Evolutionary conservation across 2,113 vertebrate species (phyloP).

Genomic region (Protomyctophum bolini): DNA sequence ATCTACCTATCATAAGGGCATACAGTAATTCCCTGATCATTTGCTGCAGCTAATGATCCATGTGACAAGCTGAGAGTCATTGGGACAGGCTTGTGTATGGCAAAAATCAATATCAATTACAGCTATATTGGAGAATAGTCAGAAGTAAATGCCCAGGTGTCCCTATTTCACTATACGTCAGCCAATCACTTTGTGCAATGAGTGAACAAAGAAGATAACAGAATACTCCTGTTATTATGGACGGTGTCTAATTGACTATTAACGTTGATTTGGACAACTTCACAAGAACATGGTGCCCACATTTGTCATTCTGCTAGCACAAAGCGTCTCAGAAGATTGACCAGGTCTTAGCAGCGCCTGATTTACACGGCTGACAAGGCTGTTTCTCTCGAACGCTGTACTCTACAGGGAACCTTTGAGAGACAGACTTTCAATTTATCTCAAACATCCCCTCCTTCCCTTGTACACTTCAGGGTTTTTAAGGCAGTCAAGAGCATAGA

Average conservation of each 20-base stretch:
- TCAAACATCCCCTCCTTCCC: constrained; percentile 54
- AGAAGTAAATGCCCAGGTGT: constrained; percentile 63
- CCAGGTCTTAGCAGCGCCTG: constrained; percentile 53
- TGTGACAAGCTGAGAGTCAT: constrained; percentile 66
- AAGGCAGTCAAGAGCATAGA: constrained; percentile 67
- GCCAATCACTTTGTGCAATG: constrained; percentile 51
- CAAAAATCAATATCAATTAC: constrained; percentile 80
- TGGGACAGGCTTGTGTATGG: constrained; percentile 52
- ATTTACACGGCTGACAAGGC: constrained; percentile 81
- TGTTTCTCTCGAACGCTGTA: constrained; percentile 68
- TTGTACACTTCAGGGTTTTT: constrained; percentile 60
- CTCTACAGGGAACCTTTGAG: constrained; percentile 64
- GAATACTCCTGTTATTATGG: constrained; percentile 28
- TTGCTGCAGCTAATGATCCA: constrained; percentile 60
- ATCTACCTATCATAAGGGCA: constrained; percentile 27
- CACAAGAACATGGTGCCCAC: constrained; percentile 6
- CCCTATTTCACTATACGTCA: constrained; percentile 42
- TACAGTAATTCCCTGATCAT: constrained; percentile 27
- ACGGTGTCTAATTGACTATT: constrained; percentile 56
- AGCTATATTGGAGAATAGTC: constrained; percentile 71
- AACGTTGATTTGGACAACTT: constrained; percentile 56
- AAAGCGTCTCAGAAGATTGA: constrained; percentile 26
- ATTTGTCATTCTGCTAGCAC: constrained; percentile 21
- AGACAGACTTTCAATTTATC: constrained; percentile 79
- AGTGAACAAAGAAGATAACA: constrained; percentile 27